These are phyloP conservation scores for Drosophila tristis DNA, from an alignment of 1,140 invertebrate genomes.

Conservation along the genomic window DNA sequence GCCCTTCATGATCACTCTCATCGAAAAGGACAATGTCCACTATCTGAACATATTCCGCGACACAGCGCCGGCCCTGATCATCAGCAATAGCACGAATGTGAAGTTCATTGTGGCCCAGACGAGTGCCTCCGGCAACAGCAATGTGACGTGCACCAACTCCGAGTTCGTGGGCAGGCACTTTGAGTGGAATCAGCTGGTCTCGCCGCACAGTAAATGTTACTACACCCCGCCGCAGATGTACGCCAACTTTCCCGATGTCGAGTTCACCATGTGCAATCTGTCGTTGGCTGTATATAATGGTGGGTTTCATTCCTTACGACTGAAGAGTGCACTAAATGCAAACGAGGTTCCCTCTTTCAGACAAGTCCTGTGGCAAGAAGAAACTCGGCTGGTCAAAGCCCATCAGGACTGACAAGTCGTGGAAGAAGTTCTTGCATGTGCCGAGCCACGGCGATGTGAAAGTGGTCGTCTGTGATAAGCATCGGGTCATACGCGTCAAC, in stretches of 20 bases:
- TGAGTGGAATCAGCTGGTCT: constrained; percentile 74
- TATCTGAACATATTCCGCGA: constrained; percentile 75
- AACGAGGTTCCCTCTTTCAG: constrained; percentile 5
- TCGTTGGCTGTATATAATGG: constrained; percentile 67
- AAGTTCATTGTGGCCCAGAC: constrained; percentile 78
- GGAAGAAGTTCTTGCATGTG: constrained; percentile 88
- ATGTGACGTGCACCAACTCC: constrained; percentile 66
- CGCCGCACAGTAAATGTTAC: constrained; percentile 65
- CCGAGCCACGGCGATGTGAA: constrained; percentile 89
- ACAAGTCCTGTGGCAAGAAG: constrained; percentile 29
- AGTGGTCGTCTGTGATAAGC: constrained; percentile 86
- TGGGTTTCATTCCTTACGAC: neutral
- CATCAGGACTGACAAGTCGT: constrained; percentile 84
- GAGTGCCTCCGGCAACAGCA: constrained; percentile 71
- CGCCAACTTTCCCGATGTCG: constrained; percentile 78
- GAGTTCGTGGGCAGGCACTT: constrained; percentile 75
- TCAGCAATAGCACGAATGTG: constrained; percentile 74
- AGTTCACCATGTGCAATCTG: constrained; percentile 74
- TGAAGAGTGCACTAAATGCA: neutral
- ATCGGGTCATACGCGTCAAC: constrained; percentile 69
- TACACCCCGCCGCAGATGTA: constrained; percentile 81
- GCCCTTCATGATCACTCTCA: constrained; percentile 65
- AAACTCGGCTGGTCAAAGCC: constrained; percentile 85
- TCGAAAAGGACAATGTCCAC: constrained; percentile 72
- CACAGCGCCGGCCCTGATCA: constrained; percentile 59